phyloP scores from a whole-genome alignment of 2,113 vertebrate species.

The Caracal caracal region DNA sequence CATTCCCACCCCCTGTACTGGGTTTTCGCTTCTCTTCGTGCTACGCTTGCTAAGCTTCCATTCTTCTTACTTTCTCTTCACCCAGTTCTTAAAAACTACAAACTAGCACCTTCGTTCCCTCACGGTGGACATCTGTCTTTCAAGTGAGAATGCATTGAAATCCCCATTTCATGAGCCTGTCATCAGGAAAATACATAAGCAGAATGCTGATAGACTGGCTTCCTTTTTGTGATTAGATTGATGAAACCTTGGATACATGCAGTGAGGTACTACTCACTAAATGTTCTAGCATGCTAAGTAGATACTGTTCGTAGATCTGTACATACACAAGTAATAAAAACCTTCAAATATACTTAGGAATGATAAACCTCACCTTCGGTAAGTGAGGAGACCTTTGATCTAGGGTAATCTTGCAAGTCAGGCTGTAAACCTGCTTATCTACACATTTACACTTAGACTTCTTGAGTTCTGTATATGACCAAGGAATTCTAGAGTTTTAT shows the following conservation, averaged over 20 bases:
- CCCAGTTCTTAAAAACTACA: neutral
- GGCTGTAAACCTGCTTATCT: neutral
- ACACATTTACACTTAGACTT: neutral
- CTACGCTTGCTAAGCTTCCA: constrained; percentile 37
- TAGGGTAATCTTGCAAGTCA: constrained; percentile 33
- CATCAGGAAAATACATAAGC: constrained; percentile 56
- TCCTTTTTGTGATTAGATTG: neutral
- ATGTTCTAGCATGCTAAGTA: neutral
- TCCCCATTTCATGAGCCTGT: constrained; percentile 30
- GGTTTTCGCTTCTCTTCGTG: constrained; percentile 23
- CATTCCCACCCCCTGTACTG: neutral
- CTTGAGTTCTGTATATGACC: neutral
- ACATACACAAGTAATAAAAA: neutral
- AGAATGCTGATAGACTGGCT: constrained; percentile 10
- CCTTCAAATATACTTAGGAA: constrained; percentile 18
- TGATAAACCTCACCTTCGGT: constrained; percentile 43
- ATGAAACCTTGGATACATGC: neutral
- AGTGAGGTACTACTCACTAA: constrained; percentile 1
- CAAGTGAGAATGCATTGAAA: constrained; percentile 73
- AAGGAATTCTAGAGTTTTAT: constrained; percentile 64
- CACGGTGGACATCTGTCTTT: constrained; percentile 48
- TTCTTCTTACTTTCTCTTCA: constrained; percentile 32
- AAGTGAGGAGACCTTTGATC: neutral
- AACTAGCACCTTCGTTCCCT: constrained; percentile 56
- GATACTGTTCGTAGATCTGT: neutral